A percentile compares a stretch with the other conserved stretches of the same genome.
These are phyloP conservation scores for Scaptodrosophila latifasciaeformis DNA, from an alignment of 2,888 invertebrate genomes.

Conservation along the genomic window DNA sequence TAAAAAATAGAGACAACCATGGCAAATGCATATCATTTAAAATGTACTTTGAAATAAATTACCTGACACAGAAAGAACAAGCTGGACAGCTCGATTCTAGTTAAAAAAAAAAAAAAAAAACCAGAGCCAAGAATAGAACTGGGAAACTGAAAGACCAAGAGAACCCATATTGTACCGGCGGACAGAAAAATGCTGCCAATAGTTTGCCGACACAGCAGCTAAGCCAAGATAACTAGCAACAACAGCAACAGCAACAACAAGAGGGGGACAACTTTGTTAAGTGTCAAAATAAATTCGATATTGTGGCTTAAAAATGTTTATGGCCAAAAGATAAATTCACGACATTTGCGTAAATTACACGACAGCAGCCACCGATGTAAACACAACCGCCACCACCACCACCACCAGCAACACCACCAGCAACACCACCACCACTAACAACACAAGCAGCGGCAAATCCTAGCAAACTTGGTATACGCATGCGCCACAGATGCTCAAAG, in stretches of 20 bases:
- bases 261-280: slow-evolving; percentile 67
- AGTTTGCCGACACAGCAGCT: slow-evolving; percentile 14
- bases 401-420: slow-evolving; percentile 15
- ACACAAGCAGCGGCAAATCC: slow-evolving; percentile 18
- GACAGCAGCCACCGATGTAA: slow-evolving; percentile 47
- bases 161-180: slow-evolving; percentile 9
- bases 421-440: slow-evolving; percentile 10
- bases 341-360: slow-evolving; percentile 68
- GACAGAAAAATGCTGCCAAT: slow-evolving; percentile 28
- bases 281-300: slow-evolving; percentile 70
- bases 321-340: slow-evolving; percentile 64
- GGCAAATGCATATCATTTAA: slow-evolving; percentile 60
- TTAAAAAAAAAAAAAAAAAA: slow-evolving; percentile 42
- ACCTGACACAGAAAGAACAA: slow-evolving; percentile 20
- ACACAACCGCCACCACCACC: neutral
- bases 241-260: slow-evolving; percentile 30
- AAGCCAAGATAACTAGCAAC: slow-evolving; percentile 7
- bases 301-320: slow-evolving; percentile 69
- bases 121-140: slow-evolving; percentile 19
- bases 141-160: slow-evolving; percentile 8
- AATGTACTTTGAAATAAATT: slow-evolving; percentile 58
- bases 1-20: slow-evolving; percentile 29
- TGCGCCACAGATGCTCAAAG: slow-evolving; percentile 54
- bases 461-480: slow-evolving; percentile 18
- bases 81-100: neutral